phyloP scores from a whole-genome alignment of 2,797 vertebrate species.

The Chaetodon trifasciatus region DNA sequence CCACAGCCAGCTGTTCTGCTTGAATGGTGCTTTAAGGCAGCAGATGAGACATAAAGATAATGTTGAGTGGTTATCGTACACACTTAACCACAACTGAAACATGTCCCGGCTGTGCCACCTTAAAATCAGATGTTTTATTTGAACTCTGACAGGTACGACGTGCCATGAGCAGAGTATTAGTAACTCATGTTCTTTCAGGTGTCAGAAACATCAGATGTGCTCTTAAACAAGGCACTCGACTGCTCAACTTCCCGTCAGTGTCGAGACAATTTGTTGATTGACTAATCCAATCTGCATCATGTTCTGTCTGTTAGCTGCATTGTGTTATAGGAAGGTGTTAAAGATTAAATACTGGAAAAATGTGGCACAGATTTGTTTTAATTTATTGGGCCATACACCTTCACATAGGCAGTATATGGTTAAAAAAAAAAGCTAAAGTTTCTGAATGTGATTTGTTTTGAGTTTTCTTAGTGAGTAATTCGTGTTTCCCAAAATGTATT shows the following conservation, averaged over 20 bases:
- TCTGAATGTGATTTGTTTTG: background rate
- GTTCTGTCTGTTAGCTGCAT: slow-evolving; percentile 14
- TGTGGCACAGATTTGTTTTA: slow-evolving; percentile 3
- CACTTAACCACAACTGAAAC: slow-evolving; percentile 48
- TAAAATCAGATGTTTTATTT: slow-evolving; percentile 53
- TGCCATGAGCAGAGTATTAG: slow-evolving; percentile 44
- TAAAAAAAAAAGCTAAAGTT: background rate
- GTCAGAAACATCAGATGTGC: slow-evolving; percentile 43
- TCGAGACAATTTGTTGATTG: slow-evolving; percentile 40
- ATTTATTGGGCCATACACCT: background rate
- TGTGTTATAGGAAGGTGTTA: background rate
- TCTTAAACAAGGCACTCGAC: slow-evolving; percentile 40
- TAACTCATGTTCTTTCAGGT: slow-evolving; percentile 42
- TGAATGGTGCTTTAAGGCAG: slow-evolving; percentile 65
- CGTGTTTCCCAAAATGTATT: background rate
- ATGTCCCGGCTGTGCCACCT: slow-evolving; percentile 16
- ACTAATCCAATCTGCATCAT: slow-evolving; percentile 33
- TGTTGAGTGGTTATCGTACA: slow-evolving; percentile 51
- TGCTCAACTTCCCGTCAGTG: slow-evolving; percentile 30
- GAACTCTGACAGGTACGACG: slow-evolving; percentile 38
- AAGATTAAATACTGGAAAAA: slow-evolving; percentile 7
- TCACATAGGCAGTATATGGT: background rate
- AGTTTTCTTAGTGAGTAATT: slow-evolving; percentile 5
- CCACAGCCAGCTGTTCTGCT: slow-evolving; percentile 57
- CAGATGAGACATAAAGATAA: slow-evolving; percentile 66